phyloP scores from a whole-genome alignment of 1,140 invertebrate genomes.

The Theocolax elegans region DNA sequence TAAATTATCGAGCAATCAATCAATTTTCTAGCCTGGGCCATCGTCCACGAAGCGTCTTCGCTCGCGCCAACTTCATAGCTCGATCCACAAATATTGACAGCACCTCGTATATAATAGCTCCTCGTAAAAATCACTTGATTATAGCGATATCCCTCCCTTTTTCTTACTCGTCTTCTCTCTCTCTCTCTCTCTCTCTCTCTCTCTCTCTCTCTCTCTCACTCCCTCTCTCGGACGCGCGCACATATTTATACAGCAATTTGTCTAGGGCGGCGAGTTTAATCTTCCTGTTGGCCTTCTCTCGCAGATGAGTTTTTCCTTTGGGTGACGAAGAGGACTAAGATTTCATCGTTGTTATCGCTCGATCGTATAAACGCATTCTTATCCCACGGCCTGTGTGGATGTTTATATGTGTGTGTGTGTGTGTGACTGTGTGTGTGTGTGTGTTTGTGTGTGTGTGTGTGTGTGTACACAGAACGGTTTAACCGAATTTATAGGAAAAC shows the following conservation, averaged over 20 bases:
- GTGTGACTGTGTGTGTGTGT: too few relatives aligned
- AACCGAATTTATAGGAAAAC: too few relatives aligned
- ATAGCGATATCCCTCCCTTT: slow-evolving; percentile 33
- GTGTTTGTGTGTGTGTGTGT: too few relatives aligned
- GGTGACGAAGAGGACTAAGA: too few relatives aligned
- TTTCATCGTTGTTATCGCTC: not conserved
- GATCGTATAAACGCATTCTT: slow-evolving; percentile 17
- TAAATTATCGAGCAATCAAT: slow-evolving; percentile 35
- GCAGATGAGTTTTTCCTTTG: not conserved
- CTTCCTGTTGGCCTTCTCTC: not conserved
- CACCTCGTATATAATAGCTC: slow-evolving; percentile 44
- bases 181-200: slow-evolving; percentile 45
- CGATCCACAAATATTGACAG: slow-evolving; percentile 56
- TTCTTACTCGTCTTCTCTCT: not conserved
- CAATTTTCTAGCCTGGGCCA: too few relatives aligned
- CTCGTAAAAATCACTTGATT: slow-evolving; percentile 58
- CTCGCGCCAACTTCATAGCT: slow-evolving; percentile 40
- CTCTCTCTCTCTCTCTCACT: too few relatives aligned
- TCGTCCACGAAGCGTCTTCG: not conserved
- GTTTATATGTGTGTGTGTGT: too few relatives aligned
- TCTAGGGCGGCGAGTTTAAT: not conserved
- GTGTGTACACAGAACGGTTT: too few relatives aligned
- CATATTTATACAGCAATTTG: slow-evolving; percentile 7
- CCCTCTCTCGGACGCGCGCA: slow-evolving; percentile 14
- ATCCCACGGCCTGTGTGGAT: too few relatives aligned